phyloP scores from a whole-genome alignment of 2,113 vertebrate genomes.

The Ardeotis arabs region DNA sequence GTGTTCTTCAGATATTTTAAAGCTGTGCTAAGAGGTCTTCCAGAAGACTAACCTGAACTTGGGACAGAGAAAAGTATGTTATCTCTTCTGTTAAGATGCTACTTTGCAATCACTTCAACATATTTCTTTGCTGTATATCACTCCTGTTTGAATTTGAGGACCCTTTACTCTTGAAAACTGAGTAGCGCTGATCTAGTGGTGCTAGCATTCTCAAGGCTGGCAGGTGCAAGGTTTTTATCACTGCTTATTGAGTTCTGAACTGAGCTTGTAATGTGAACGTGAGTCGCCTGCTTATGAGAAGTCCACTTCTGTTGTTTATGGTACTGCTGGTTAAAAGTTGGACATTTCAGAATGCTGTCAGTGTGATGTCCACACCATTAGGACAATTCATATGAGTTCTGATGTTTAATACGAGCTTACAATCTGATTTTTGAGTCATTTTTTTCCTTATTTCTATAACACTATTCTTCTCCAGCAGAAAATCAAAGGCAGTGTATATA shows the following conservation, averaged over 20 bases:
- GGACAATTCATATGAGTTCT: not conserved
- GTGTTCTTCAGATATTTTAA: not conserved
- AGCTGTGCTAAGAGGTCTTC: not conserved
- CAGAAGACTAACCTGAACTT: not conserved
- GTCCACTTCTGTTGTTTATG: not conserved
- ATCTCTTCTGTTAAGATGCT: not conserved
- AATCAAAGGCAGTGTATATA: not conserved
- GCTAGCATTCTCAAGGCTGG: not conserved
- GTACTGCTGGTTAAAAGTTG: not conserved
- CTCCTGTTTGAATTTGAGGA: not conserved
- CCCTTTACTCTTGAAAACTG: not conserved
- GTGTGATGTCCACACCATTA: not conserved
- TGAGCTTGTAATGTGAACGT: not conserved
- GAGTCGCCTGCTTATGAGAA: not conserved
- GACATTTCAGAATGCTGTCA: not conserved
- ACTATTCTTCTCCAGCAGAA: not conserved
- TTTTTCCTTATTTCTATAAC: not conserved
- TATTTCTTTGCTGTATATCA: not conserved
- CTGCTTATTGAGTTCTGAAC: not conserved
- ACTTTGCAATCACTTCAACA: not conserved
- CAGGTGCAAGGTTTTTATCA: not conserved
- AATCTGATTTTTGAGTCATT: not conserved
- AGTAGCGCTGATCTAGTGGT: not conserved
- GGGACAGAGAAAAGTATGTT: not conserved
- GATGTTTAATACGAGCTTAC: not conserved